A percentile compares a stretch with the other conserved stretches of the same genome.
These are phyloP conservation scores for Peribatodes rhomboidaria DNA, from an alignment of 2,888 invertebrate genomes.

Conservation along the genomic window DNA sequence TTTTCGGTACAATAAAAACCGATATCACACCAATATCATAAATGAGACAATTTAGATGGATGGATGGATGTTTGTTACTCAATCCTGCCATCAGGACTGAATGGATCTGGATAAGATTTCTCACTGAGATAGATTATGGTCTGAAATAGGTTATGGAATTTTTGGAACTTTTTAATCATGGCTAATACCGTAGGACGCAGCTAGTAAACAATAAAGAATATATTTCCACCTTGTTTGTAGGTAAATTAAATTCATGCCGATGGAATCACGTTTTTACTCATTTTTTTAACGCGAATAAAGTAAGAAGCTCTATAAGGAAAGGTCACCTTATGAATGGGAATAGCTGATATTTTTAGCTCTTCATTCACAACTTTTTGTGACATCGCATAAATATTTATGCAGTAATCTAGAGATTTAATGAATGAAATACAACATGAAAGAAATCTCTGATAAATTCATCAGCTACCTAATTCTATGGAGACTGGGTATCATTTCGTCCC, in stretches of 20 bases:
- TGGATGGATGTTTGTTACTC: too few species aligned
- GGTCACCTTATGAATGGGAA: slow-evolving; percentile 19
- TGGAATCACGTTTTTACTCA: background rate
- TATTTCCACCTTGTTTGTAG: background rate
- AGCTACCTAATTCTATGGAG: background rate
- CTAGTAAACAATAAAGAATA: background rate
- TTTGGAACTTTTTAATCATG: too few species aligned
- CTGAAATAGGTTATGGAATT: too few species aligned
- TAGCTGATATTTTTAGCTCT: slow-evolving; percentile 21
- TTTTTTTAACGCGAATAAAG: background rate
- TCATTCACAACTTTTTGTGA: slow-evolving; percentile 24
- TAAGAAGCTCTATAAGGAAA: slow-evolving; percentile 4
- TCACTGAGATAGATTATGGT: too few species aligned
- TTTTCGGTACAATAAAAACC: too few species aligned
- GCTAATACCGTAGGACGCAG: too few species aligned
- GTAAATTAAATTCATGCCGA: background rate
- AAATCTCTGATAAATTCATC: slow-evolving; percentile 13
- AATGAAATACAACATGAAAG: slow-evolving; percentile 39
- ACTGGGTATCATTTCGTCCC: background rate
- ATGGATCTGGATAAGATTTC: too few species aligned
- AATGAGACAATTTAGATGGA: too few species aligned
- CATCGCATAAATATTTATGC: slow-evolving; percentile 32
- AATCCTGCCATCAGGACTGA: too few species aligned
- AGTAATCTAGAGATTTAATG: slow-evolving; percentile 36
- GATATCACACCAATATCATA: too few species aligned